Conservation (phyloP, 2,797 vertebrate genomes). For the Trachurus trachurus region DNA sequence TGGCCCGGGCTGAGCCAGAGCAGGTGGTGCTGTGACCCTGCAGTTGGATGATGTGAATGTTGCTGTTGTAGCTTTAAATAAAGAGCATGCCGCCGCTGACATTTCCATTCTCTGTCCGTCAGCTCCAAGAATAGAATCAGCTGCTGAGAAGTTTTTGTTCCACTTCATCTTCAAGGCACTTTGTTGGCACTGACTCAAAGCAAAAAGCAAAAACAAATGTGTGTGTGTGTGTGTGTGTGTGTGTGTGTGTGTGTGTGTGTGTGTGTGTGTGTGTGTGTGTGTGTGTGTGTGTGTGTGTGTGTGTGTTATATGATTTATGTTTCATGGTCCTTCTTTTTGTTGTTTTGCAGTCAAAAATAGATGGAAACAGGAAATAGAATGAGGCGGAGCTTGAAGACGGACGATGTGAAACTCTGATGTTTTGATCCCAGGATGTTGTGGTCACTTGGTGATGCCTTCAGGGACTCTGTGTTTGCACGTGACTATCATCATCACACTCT, state of each 20-base stretch:
- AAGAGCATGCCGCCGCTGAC: constrained; percentile 12
- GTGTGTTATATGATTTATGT: constrained; percentile 10
- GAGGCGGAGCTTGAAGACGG: not conserved
- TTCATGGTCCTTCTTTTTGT: constrained; percentile 29
- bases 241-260: not conserved
- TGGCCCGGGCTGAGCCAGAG: no score
- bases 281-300: no score
- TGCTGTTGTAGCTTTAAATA: constrained; percentile 58
- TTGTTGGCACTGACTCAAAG: constrained; percentile 46
- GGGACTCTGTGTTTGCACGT: constrained; percentile 1
- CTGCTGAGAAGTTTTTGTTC: constrained; percentile 47
- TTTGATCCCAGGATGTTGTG: constrained; percentile 48
- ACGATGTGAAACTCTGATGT: constrained; percentile 42
- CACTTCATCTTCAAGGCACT: constrained; percentile 41
- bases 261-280: not conserved
- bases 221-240: not conserved
- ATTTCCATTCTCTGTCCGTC: constrained; percentile 59
- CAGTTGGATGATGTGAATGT: not conserved
- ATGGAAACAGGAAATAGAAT: constrained; percentile 32
- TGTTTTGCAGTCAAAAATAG: constrained; percentile 35
- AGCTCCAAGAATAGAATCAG: constrained; percentile 60
- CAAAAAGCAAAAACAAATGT: constrained; percentile 15
- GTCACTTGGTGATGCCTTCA: constrained; percentile 3
- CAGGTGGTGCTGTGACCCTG: constrained; percentile 4
- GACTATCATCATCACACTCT: not conserved